A percentile compares a stretch with the other conserved stretches of the same genome.
Evolutionary conservation across 2,888 invertebrate species (phyloP).

Genomic region (Mimachlamys varia): DNA sequence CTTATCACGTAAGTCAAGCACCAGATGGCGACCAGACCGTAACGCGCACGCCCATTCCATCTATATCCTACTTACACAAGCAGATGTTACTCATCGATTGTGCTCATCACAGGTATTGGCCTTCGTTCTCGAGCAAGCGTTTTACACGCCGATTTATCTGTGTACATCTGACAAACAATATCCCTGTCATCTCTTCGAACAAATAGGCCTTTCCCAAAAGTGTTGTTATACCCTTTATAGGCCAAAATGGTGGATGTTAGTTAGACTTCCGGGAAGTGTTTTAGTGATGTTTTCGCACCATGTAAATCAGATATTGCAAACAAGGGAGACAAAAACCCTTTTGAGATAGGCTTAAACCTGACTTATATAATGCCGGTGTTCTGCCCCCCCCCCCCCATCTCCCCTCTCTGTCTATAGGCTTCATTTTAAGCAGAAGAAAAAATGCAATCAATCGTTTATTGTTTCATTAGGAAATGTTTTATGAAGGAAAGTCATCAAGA

Average conservation of each 20-base stretch:
- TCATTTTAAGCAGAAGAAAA: neutral
- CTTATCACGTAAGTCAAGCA: neutral
- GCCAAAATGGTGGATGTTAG: no score
- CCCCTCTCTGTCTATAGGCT: neutral
- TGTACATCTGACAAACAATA: neutral
- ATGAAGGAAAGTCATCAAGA: no score
- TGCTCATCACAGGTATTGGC: neutral
- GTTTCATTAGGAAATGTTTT: neutral
- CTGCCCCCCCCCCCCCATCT: no score
- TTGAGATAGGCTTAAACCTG: no score
- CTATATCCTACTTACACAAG: neutral
- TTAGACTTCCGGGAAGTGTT: no score
- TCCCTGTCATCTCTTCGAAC: neutral
- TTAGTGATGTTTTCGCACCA: no score
- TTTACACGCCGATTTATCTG: neutral
- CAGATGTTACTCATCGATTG: neutral
- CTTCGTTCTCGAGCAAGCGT: neutral
- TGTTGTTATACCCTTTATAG: no score
- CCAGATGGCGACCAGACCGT: neutral
- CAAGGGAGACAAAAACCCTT: no score
- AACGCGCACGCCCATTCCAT: slow-evolving; percentile 6
- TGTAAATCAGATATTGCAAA: no score
- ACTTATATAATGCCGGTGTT: neutral
- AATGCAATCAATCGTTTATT: neutral
- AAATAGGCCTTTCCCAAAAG: no score